phyloP scores from a whole-genome alignment of 2,797 vertebrate species.

The Limnodromus scolopaceus region DNA sequence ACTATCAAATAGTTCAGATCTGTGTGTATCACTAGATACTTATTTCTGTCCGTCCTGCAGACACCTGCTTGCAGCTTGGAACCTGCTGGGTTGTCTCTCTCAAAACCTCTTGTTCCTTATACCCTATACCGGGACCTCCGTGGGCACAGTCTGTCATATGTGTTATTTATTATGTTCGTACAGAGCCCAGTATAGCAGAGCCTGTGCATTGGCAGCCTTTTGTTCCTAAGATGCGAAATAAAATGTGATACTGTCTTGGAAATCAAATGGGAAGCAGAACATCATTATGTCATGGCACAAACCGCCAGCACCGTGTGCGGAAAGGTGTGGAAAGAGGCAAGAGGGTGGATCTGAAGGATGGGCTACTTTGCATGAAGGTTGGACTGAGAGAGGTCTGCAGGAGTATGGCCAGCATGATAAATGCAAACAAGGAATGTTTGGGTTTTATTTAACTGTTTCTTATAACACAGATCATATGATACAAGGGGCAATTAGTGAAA shows the following conservation, averaged over 20 bases:
- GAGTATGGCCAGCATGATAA: neutral
- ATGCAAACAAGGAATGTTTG: neutral
- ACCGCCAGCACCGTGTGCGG: neutral
- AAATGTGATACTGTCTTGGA: neutral
- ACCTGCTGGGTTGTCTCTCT: neutral
- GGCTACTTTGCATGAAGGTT: neutral
- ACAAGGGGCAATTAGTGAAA: neutral
- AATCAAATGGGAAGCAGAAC: neutral
- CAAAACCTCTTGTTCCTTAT: neutral
- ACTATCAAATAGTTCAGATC: neutral
- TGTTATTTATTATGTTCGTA: neutral
- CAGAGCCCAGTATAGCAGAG: neutral
- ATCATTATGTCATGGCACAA: neutral
- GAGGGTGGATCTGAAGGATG: rapidly evolving
- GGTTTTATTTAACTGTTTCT: neutral
- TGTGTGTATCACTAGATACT: neutral
- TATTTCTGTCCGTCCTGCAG: neutral
- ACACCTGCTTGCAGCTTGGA: neutral
- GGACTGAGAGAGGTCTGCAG: neutral
- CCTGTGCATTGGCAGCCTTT: neutral
- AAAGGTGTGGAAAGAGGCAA: neutral
- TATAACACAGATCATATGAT: neutral
- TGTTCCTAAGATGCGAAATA: neutral
- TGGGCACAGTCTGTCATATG: neutral
- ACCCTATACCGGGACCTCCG: neutral